phyloP scores from a whole-genome alignment of 2,113 vertebrate genomes.

The Ctenodactylus gundi region DNA sequence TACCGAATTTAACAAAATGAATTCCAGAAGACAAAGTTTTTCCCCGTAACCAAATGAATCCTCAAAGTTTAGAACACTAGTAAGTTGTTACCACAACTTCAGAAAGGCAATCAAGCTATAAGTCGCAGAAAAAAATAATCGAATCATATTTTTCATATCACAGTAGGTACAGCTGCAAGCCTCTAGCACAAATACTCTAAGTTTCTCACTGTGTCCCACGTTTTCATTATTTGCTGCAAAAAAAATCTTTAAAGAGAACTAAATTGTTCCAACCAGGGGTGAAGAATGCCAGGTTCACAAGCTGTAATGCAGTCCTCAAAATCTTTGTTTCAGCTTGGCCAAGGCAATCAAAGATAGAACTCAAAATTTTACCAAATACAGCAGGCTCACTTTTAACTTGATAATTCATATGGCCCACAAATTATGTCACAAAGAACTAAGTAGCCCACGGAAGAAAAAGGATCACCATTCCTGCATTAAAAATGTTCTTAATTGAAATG shows the following conservation, averaged over 20 bases:
- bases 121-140: conserved; percentile 49
- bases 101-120: conserved; percentile 5
- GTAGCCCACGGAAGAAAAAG: too few species aligned
- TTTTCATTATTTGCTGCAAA: neutral
- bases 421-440: too few species aligned
- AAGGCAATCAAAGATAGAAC: too few species aligned
- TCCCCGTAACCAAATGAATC: neutral
- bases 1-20: neutral
- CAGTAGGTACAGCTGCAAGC: neutral
- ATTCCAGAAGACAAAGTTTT: conserved; percentile 19
- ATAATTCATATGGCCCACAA: too few species aligned
- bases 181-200: neutral
- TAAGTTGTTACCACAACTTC: conserved; percentile 19
- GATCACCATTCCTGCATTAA: too few species aligned
- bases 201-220: neutral
- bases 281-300: too few species aligned
- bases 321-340: too few species aligned
- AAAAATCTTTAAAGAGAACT: neutral
- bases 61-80: neutral
- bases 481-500: conserved; percentile 13
- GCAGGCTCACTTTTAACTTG: too few species aligned
- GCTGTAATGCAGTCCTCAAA: too few species aligned
- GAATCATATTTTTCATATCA: neutral
- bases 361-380: too few species aligned
- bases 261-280: neutral